Evolutionary conservation across 2,797 vertebrate species (phyloP).

Genomic region (Orientallactaga sibirica): DNA sequence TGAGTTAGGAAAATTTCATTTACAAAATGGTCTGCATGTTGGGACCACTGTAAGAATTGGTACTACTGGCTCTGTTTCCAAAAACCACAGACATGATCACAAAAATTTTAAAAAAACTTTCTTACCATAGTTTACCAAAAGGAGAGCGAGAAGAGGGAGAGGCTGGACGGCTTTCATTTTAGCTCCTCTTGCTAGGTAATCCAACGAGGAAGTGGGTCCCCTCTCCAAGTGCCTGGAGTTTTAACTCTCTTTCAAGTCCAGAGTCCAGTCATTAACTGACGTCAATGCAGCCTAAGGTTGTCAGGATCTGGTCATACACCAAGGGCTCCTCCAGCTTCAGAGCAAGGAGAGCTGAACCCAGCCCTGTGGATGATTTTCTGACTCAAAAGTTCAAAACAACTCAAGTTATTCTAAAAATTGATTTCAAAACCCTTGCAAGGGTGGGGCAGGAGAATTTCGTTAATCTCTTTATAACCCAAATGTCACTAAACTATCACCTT

Average conservation of each 20-base stretch:
- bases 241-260: constrained; percentile 82
- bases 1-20: neutral
- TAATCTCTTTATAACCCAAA: neutral
- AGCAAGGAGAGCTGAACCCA: neutral
- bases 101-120: constrained; percentile 68
- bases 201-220: constrained; percentile 79
- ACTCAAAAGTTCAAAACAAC: constrained; percentile 38
- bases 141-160: constrained; percentile 39
- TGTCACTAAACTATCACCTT: neutral
- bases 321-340: neutral
- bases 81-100: neutral
- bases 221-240: constrained; percentile 63
- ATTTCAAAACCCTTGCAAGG: neutral
- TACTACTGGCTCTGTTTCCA: neutral
- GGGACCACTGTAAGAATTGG: neutral
- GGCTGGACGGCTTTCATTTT: constrained; percentile 78
- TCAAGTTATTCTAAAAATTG: neutral
- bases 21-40: neutral
- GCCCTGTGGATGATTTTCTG: neutral
- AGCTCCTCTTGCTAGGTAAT: constrained; percentile 46
- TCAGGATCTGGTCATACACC: constrained; percentile 44
- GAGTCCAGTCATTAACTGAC: constrained; percentile 85
- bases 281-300: constrained; percentile 80
- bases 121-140: constrained; percentile 84
- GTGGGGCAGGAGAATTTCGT: no score